Evolutionary conservation across 2,113 vertebrate species (phyloP), one percentile per base, ranked within the genome.

Genomic region (Ploceus nigricollis): DNA sequence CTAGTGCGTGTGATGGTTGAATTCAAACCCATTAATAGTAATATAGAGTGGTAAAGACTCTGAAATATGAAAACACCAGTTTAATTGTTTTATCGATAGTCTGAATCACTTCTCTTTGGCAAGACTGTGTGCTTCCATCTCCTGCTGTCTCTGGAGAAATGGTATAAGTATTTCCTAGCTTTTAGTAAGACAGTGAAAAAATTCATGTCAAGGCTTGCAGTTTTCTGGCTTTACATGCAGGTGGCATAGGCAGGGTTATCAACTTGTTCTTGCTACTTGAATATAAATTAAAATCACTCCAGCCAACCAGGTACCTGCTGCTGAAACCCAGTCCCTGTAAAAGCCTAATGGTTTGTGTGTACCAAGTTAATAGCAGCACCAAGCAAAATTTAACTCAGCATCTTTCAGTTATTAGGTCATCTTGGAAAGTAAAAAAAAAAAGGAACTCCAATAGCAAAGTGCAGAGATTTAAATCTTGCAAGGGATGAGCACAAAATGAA

Each of bases 231-330:
- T 96, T 97, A 89, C 65, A 94, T 84, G 93, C 86, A 93, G 95
- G 73, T 89, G 82, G 70, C 72, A 71, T 42, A 97, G 89, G 97
- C 94, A 97, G 82, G 89, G 93, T 96, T 96, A 98, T 87, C 96
- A 96, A 82, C 94, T 96, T 96, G 28, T 93, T 98, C 94, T 97
- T 93, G 94, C 30, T 87, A 92, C 56, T 89, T 93, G 93, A 89
- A 92, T 96, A 94, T 90, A 97, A 98, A 98, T 97, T 96, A 98
- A 98, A 97, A 97, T 90, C 95, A 70, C 88, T 95, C 65, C 87
- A 89, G 96, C 89, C 92, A 95, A 92, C 95, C 60, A 92, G 93
- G 71, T 72, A 80, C 87, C 85, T 35, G 35, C 92, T 93, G 92
- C 94, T 97, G 93, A 97, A 97, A 97, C 90, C 96, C 96, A 96